Conservation (phyloP, 2,797 vertebrate genomes). For the Cuniculus paca region DNA sequence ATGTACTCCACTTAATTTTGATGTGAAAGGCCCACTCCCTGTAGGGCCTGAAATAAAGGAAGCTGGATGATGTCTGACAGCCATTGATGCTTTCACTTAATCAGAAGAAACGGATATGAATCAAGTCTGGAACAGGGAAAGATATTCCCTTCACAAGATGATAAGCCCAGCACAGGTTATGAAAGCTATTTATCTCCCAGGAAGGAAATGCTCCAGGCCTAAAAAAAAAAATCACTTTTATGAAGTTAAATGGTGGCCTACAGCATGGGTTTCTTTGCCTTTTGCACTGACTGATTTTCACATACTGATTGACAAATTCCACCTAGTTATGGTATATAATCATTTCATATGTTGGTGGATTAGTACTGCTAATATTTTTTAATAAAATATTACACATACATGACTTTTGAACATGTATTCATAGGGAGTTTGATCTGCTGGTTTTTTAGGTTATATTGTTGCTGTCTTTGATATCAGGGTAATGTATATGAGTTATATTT, state of each 20-base stretch:
- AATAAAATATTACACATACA: background rate
- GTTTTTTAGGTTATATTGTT: background rate
- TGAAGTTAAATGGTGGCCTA: background rate
- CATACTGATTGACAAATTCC: background rate
- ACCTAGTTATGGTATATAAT: background rate
- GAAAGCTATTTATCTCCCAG: background rate
- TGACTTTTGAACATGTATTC: background rate
- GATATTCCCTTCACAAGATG: background rate
- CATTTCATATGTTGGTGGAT: background rate
- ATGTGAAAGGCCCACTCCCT: background rate
- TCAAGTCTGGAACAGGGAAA: background rate
- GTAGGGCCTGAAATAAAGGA: background rate
- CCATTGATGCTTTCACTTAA: background rate
- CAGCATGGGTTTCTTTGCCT: background rate
- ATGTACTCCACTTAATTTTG: background rate
- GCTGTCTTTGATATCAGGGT: background rate
- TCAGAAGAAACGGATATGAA: background rate
- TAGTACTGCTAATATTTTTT: background rate
- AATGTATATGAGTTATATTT: background rate
- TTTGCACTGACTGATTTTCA: background rate
- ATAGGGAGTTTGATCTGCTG: background rate
- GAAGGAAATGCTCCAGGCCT: background rate
- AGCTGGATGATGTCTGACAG: background rate
- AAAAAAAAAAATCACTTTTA: background rate
- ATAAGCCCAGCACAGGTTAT: background rate